These are phyloP conservation scores for Shinisaurus crocodilurus DNA, from an alignment of 2,113 vertebrate genomes.

Conservation along the genomic window DNA sequence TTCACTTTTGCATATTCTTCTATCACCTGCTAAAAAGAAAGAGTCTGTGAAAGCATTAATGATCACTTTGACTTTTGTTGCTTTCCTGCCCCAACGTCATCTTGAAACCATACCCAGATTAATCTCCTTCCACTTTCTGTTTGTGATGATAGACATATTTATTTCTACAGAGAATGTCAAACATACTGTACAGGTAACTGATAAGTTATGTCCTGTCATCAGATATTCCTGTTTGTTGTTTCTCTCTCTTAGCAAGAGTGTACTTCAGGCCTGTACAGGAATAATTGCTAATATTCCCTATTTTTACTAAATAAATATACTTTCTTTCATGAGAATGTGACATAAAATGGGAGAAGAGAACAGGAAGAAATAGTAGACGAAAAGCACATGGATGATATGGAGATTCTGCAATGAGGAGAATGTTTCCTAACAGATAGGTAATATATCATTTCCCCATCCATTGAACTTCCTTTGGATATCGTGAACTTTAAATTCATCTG, in stretches of 20 bases:
- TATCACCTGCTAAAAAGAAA: slow-evolving; percentile 11
- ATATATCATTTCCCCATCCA: background rate
- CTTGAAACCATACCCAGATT: background rate
- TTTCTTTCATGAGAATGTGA: background rate
- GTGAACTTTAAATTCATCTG: background rate
- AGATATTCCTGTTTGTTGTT: background rate
- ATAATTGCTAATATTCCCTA: background rate
- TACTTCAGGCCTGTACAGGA: background rate
- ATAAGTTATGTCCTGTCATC: background rate
- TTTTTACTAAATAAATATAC: background rate
- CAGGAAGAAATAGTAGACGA: background rate
- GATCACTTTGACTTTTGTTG: background rate
- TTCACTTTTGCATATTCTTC: background rate
- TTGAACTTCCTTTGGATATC: background rate
- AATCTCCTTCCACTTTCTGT: background rate
- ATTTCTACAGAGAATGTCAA: background rate
- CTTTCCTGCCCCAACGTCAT: background rate
- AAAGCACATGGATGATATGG: background rate
- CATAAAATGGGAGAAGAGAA: background rate
- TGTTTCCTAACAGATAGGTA: background rate
- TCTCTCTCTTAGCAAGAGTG: background rate
- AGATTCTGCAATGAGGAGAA: background rate
- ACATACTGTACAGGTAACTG: background rate
- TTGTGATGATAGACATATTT: background rate
- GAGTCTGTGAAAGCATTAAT: rapidly evolving